Evolutionary conservation across 2,113 vertebrate genomes (phyloP).

Genomic region (Dascyllus trimaculatus): DNA sequence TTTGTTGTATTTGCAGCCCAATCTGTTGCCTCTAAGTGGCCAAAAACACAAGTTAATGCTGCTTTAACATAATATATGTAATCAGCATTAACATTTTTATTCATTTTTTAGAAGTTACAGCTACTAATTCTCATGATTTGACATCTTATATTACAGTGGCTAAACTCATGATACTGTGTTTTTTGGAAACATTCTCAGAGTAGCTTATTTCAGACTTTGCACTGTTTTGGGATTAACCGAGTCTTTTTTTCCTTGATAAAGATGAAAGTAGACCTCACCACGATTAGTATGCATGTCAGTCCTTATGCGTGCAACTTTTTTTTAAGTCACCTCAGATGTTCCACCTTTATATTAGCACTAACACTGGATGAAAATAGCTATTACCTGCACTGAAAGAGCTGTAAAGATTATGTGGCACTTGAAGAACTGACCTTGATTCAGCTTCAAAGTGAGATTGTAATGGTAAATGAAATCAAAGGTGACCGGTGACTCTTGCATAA

Average conservation of each 20-base stretch:
- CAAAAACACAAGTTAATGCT: no score
- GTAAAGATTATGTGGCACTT: conserved; percentile 30
- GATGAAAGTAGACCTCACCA: no score
- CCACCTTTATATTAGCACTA: neutral
- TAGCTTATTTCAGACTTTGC: neutral
- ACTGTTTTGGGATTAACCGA: neutral
- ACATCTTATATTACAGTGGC: no score
- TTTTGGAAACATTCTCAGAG: neutral
- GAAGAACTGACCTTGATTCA: conserved; percentile 48
- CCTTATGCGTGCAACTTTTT: no score
- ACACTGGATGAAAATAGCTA: conserved; percentile 15
- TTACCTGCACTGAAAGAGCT: conserved; percentile 29
- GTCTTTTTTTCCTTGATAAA: no score
- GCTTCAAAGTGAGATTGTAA: conserved; percentile 43
- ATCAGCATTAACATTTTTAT: no score
- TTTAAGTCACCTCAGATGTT: conserved; percentile 2
- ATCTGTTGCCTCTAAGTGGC: no score
- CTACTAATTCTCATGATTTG: no score
- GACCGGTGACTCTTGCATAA: conserved; percentile 2
- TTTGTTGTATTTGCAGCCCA: no score
- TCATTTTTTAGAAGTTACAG: no score
- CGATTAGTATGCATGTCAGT: no score
- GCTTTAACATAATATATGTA: no score
- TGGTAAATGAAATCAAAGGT: conserved; percentile 22
- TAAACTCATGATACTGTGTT: neutral